phyloP scores from a whole-genome alignment of 2,797 vertebrate genomes.

The Pitangus sulphuratus region DNA sequence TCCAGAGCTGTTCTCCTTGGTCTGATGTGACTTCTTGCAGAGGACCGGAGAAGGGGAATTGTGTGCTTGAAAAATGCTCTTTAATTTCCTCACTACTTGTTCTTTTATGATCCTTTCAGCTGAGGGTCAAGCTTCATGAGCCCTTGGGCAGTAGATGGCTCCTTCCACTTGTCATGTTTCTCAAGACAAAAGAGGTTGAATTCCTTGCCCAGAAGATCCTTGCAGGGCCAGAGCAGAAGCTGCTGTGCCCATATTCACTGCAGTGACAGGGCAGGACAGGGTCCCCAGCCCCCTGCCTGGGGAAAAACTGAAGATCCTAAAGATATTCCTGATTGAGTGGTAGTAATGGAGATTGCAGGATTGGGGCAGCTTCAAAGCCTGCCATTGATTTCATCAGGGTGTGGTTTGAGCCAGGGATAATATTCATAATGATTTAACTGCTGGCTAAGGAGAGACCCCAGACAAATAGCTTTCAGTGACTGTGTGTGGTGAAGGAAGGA shows the following conservation, averaged over 20 bases:
- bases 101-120: not conserved
- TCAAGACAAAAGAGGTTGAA: not conserved
- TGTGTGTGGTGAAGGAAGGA: not conserved
- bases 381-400: slow-evolving; percentile 6
- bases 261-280: not conserved
- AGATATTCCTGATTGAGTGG: not conserved
- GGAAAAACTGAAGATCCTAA: not conserved
- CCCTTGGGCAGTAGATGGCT: not conserved
- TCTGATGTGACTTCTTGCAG: not conserved
- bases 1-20: not conserved
- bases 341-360: not conserved
- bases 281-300: not conserved
- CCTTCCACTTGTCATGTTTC: not conserved
- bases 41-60: not conserved
- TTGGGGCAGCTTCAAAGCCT: not conserved
- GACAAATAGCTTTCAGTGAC: not conserved
- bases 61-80: not conserved
- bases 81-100: slow-evolving; percentile 29
- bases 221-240: not conserved
- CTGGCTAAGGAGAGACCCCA: not conserved
- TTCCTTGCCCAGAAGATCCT: not conserved
- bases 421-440: not conserved
- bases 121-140: not conserved
- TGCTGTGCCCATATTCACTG: accelerated
- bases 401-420: not conserved